Percentiles rank a stretch among this genome's conserved stretches.
Evolutionary conservation across 35 echinoderm and acorn worm genomes (phyloP).

Genomic region (Stichopus chloronotus): DNA sequence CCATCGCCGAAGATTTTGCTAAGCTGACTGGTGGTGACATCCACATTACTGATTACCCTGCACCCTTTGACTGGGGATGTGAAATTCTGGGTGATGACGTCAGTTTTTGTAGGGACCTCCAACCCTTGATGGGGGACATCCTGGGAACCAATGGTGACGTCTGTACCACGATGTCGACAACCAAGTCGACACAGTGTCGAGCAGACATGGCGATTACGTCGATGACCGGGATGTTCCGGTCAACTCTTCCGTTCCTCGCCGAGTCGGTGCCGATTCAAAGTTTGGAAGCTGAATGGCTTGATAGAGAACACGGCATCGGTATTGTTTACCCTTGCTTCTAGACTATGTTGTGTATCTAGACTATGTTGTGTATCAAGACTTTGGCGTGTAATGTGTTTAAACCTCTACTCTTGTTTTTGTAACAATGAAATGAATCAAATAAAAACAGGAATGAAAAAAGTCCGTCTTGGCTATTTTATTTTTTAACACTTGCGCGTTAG

Average conservation of each 20-base stretch:
- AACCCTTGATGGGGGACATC: neutral
- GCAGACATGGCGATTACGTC: neutral
- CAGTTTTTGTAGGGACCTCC: neutral
- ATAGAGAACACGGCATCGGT: neutral
- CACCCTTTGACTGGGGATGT: conserved; percentile 26
- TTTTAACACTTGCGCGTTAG: too few species aligned
- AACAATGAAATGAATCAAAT: too few species aligned
- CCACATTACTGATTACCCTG: neutral
- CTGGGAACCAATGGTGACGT: neutral
- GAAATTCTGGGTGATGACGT: neutral
- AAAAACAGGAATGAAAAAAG: too few species aligned
- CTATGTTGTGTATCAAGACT: neutral
- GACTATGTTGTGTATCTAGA: neutral
- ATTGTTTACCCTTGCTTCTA: conserved; percentile 21
- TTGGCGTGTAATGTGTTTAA: neutral
- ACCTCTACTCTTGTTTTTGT: too few species aligned
- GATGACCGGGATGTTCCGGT: conserved; percentile 2
- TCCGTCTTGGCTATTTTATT: too few species aligned
- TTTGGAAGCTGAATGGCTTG: conserved; percentile 5
- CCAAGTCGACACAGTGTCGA: neutral
- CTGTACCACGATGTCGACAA: conserved; percentile 14
- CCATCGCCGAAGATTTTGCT: neutral
- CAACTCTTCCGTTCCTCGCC: neutral
- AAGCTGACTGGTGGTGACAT: neutral
- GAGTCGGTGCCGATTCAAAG: neutral